Evolutionary conservation across 2,888 invertebrate genomes (phyloP), one percentile per base, ranked within the genome.

Genomic region (Xestia ashworthii): DNA sequence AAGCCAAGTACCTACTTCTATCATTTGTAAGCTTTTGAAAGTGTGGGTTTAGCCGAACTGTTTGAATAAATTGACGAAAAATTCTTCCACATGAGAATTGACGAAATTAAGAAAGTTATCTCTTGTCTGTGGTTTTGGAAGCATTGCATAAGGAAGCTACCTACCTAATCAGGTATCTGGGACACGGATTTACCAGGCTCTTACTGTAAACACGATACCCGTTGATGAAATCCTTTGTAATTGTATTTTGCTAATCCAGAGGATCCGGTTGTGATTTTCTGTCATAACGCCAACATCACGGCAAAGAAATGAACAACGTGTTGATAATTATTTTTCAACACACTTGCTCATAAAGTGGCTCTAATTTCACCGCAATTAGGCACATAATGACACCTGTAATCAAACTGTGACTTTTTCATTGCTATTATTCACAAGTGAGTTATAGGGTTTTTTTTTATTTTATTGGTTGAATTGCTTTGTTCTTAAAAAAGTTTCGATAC

Each of bases 191-290:
- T 78, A 68, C 76, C 19, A 41, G 66, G 55, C 32, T 74, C 58
- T 65, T 46, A 74, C 48, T 68, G 76, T 75, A 85, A n/a, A 80
- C 25, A 58, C 32, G 60, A 83, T 71, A 84, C 60, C 53, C 38
- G 38, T 38, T 71, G 65, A 65, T 70, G 67, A 71, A 85, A 85
- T 82, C 80, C 76, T 75, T 74, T 80, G 69, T 71, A 79, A 82
- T 79, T 74, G 69, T 72, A 69, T 82, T 76, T 79, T 64, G 55
- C 19, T 84, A 71, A 84, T 78, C 73, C 46, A 12, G 38, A 25
- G 53, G 68, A 72, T 67, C 44, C n/a, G 14, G 22, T 60, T 69
- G 69, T 41, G 48, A 58, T 62, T 79, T 71, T 50, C 32, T 64
- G 11, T 75, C 70, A 6, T 14, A 48, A 66, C 32, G 11, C 62